Conservation (phyloP, 2,797 vertebrate genomes). For the Poliocrania exsul region DNA sequence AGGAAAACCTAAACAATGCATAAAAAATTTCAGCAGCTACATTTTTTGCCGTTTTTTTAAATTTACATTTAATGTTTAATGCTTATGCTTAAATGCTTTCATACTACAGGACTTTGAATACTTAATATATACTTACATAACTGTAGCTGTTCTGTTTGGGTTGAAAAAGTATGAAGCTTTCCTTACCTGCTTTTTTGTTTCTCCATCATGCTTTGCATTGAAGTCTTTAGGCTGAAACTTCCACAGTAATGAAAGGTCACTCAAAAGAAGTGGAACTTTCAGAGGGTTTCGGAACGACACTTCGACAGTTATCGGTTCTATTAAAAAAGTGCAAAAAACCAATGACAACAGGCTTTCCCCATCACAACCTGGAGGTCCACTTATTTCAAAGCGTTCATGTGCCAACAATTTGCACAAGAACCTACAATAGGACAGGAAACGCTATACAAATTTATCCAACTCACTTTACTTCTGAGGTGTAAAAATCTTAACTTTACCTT, state of each 20-base stretch:
- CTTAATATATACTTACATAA: not conserved
- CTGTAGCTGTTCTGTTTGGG: not conserved
- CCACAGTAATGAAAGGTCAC: slow-evolving; percentile 91
- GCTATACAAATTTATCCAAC: not conserved
- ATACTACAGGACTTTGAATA: not conserved
- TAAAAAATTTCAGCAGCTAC: not conserved
- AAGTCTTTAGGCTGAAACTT: slow-evolving; percentile 86
- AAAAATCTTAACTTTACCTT: slow-evolving; percentile 79
- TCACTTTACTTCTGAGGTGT: not conserved
- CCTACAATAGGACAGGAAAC: not conserved
- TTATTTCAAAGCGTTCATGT: not conserved
- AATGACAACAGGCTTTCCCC: not conserved
- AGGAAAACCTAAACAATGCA: not conserved
- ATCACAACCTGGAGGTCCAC: not conserved
- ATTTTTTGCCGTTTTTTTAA: not conserved
- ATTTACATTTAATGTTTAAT: not conserved
- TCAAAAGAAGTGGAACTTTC: slow-evolving; percentile 90
- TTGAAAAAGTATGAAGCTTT: slow-evolving; percentile 33
- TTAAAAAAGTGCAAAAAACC: slow-evolving; percentile 2
- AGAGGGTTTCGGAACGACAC: slow-evolving; percentile 93
- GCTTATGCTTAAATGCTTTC: not conserved
- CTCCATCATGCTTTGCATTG: slow-evolving; percentile 68
- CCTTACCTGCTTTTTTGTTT: slow-evolving; percentile 78
- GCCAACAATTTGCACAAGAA: not conserved
- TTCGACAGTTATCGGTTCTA: slow-evolving; percentile 95